Evolutionary conservation across 2,797 vertebrate species (phyloP).

Genomic region (Malacoraja senta): DNA sequence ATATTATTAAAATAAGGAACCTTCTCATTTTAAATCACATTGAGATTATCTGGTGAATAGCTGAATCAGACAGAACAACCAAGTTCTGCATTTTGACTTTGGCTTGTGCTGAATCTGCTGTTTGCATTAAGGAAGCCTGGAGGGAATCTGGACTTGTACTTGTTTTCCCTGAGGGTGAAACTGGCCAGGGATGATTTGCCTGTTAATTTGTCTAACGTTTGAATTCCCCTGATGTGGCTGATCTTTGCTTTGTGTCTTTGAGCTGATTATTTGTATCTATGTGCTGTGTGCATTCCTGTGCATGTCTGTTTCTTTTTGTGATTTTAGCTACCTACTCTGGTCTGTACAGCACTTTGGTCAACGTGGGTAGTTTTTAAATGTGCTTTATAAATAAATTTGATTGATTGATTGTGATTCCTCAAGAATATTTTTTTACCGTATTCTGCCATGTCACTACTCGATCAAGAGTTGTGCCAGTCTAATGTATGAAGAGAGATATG

Average conservation of each 20-base stretch:
- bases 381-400: too few species aligned
- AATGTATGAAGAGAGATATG: neutral
- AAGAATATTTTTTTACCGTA: neutral
- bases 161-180: neutral
- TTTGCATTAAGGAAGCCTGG: neutral
- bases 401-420: neutral
- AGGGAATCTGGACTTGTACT: neutral
- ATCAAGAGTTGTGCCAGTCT: neutral
- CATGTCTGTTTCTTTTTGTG: too few species aligned
- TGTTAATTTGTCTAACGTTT: too few species aligned
- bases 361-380: too few species aligned
- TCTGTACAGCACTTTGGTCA: too few species aligned
- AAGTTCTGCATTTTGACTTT: neutral
- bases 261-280: too few species aligned
- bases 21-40: neutral
- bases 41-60: neutral
- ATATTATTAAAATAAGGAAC: neutral
- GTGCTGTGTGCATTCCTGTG: too few species aligned
- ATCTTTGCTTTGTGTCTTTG: too few species aligned
- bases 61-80: neutral
- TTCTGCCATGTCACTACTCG: neutral
- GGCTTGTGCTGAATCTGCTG: neutral
- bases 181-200: neutral
- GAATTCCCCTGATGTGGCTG: too few species aligned
- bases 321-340: too few species aligned